These are phyloP conservation scores for Euschistus heros DNA, from an alignment of 1,140 invertebrate genomes.

Conservation along the genomic window DNA sequence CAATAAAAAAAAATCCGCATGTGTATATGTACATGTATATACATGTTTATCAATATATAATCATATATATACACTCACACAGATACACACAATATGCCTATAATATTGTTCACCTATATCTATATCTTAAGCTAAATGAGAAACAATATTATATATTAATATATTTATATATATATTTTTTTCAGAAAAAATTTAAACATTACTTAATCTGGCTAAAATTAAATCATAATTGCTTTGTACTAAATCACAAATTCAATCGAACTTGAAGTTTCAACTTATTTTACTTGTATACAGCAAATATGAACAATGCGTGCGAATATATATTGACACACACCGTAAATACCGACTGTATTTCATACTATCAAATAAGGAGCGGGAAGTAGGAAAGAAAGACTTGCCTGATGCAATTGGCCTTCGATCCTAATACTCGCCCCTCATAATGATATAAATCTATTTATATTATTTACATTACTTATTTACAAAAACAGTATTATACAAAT, in stretches of 20 bases:
- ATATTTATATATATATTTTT: not conserved
- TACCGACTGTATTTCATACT: not conserved
- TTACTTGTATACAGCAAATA: not conserved
- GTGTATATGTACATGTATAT: no score
- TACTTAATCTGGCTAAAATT: not conserved
- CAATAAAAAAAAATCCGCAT: not conserved
- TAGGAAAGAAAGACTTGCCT: not conserved
- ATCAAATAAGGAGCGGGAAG: not conserved
- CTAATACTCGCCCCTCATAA: not conserved
- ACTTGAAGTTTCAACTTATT: not conserved
- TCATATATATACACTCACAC: no score
- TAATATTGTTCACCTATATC: not conserved
- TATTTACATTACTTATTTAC: no score
- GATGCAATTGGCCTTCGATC: not conserved
- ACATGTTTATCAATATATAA: no score
- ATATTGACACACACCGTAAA: not conserved
- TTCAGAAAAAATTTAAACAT: not conserved
- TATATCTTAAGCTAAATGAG: constrained; percentile 1
- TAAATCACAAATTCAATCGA: not conserved
- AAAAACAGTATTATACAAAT: not conserved
- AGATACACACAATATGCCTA: not conserved
- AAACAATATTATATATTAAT: not conserved
- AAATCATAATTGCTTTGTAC: constrained; percentile 1
- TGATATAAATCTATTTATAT: not conserved
- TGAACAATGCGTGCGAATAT: not conserved